Evolutionary conservation across 2,113 vertebrate genomes (phyloP).

Genomic region (Myiopsitta monachus): DNA sequence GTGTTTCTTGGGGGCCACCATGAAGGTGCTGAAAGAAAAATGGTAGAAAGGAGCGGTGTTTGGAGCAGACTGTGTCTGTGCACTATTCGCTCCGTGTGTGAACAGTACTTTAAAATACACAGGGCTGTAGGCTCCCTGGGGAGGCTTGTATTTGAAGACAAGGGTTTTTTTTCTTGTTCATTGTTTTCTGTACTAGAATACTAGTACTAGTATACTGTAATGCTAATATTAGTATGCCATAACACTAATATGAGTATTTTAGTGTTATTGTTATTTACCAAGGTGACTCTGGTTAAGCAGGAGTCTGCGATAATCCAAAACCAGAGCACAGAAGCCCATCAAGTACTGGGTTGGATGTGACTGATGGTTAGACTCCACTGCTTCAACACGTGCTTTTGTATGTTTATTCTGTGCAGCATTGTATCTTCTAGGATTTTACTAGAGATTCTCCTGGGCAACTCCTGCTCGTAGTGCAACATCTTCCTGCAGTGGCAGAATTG

Average conservation of each 20-base stretch:
- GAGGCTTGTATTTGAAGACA: not conserved
- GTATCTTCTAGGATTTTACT: not conserved
- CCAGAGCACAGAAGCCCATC: not conserved
- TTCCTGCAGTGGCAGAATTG: not conserved
- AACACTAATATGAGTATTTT: not conserved
- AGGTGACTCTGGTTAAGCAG: not conserved
- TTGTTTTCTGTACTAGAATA: not conserved
- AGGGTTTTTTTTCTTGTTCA: fast-evolving
- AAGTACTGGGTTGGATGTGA: not conserved
- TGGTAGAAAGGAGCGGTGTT: not conserved
- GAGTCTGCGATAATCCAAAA: not conserved
- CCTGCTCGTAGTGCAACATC: not conserved
- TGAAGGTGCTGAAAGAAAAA: not conserved
- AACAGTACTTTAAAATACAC: not conserved
- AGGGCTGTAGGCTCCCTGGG: not conserved
- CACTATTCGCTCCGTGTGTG: not conserved
- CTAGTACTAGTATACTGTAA: not conserved
- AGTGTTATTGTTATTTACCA: not conserved
- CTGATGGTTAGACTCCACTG: not conserved
- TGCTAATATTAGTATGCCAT: not conserved
- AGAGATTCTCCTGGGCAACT: not conserved
- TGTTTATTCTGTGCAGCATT: not conserved
- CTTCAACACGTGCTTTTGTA: not conserved
- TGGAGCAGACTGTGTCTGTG: not conserved
- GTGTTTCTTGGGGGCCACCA: not conserved